Evolutionary conservation across 2,797 vertebrate species (phyloP), one percentile per base, ranked within the genome.

Genomic region (Chelon auratus): DNA sequence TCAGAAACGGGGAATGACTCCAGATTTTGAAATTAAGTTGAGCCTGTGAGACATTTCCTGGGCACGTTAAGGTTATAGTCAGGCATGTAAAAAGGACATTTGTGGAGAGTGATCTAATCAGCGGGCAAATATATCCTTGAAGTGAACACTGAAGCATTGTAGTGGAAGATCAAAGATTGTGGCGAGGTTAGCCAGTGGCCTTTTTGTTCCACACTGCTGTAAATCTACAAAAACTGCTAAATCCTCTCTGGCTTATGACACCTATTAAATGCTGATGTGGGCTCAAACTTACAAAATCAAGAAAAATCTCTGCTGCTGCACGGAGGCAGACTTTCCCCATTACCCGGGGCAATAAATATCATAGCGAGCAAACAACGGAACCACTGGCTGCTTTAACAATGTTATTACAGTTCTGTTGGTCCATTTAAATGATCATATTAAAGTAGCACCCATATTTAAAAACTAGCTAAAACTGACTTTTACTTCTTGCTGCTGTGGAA

Each of bases 81-180:
- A 60, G 60, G 60, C 53, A 61, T 71, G 52, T 81, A 61, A 77
- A 60, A 65, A 26, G 33, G 22, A 80, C 73, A 51, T 86, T 76
- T 70, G 77, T 61, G 55, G 60, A 61, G 65, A 79, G 78, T 82
- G 76, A 87, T 73, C 43, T 82, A 71, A 91, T 82, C 51, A 68
- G 26, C 12, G 30, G 58, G 60, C 53, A 55, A 62, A 74, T 70
- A 55, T 37, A 11, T 47, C 17, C 60, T 68, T 43, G 18, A 72
- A 62, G 57, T 52, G 57, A 81, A 84, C 67, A 54, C 0, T 74
- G 65, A 78, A 56, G 61, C 64, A 75, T 68, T 56, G 59, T 64
- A 42, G 36, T 68, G 30, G 62, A 78, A 72, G 71, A 85, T 81
- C 54, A 66, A 69, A 57, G 65, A 62, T 55, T 55, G 14, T 9